A percentile compares a stretch with the other conserved stretches of the same genome.
phyloP scores from a whole-genome alignment of 2,888 invertebrate genomes.

The Helicoverpa assulta region DNA sequence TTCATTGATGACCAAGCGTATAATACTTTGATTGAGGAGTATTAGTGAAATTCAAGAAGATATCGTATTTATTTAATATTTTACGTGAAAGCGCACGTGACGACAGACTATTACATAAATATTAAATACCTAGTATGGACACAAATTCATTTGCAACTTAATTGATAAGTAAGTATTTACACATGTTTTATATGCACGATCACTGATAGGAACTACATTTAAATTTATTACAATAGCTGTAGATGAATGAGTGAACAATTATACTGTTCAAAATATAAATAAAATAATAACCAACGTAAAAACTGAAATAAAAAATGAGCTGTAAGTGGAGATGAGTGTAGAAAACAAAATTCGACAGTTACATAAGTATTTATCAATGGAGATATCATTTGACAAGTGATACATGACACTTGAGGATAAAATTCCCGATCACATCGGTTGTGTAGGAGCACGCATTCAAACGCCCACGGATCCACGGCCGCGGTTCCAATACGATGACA shows the following conservation, averaged over 20 bases:
- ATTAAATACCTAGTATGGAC: constrained; percentile 61
- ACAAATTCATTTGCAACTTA: constrained; percentile 29
- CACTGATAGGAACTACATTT: constrained; percentile 17
- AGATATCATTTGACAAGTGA: constrained; percentile 6
- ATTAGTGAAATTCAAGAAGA: constrained; percentile 65
- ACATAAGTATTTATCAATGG: constrained; percentile 18
- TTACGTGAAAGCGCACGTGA: constrained; percentile 73
- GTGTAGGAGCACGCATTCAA: constrained; percentile 38
- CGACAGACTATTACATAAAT: constrained; percentile 68
- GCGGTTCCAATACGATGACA: constrained; percentile 51
- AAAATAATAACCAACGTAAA: background rate
- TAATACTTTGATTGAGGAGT: constrained; percentile 44
- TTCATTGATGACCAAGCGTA: constrained; percentile 63
- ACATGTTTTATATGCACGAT: constrained; percentile 12
- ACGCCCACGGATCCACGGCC: constrained; percentile 52
- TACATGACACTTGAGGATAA: constrained; percentile 46
- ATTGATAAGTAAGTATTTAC: constrained; percentile 55
- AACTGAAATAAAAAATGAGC: background rate
- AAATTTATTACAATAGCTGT: constrained; percentile 16
- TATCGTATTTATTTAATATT: constrained; percentile 63
- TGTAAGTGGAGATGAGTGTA: background rate
- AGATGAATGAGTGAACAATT: constrained; percentile 2
- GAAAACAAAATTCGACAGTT: constrained; percentile 4
- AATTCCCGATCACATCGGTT: constrained; percentile 49
- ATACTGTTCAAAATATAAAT: background rate